These are phyloP conservation scores for Saccostrea glomerata DNA, from an alignment of 1,140 invertebrate species.

Conservation along the genomic window DNA sequence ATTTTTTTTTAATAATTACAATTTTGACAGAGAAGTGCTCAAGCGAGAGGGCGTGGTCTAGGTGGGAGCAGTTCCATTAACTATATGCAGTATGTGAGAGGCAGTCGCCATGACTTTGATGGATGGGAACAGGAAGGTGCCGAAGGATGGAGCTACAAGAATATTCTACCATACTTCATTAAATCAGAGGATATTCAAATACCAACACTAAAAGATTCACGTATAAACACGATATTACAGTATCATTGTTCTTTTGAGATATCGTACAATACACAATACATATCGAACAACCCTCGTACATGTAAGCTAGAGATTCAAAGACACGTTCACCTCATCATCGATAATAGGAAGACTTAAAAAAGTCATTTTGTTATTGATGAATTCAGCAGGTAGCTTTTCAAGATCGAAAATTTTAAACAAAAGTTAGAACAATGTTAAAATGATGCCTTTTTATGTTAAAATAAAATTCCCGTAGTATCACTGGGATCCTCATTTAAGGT, in stretches of 20 bases:
- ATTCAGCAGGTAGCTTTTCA: no score
- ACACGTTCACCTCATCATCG: no score
- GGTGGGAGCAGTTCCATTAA: slow-evolving; percentile 40
- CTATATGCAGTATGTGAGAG: slow-evolving; percentile 12
- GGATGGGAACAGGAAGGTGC: slow-evolving; percentile 21
- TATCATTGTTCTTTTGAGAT: background rate
- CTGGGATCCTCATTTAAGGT: no score
- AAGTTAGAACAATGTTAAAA: no score
- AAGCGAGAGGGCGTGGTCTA: slow-evolving; percentile 41
- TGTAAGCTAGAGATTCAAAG: no score
- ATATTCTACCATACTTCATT: slow-evolving; percentile 50
- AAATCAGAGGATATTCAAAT: slow-evolving; percentile 46
- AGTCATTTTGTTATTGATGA: no score
- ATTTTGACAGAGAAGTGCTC: background rate
- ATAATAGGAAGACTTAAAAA: no score
- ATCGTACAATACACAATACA: no score
- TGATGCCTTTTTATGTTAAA: no score
- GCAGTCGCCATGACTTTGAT: slow-evolving; percentile 32
- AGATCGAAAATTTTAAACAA: no score
- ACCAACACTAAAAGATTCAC: slow-evolving; percentile 27
- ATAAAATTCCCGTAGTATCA: no score
- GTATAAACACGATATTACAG: background rate
- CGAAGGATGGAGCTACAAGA: slow-evolving; percentile 50
- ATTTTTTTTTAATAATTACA: background rate
- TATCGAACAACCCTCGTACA: no score